phyloP scores from a whole-genome alignment of 30 jellyfish, hydroid and myxozoan genomes.

The Aurelia sp. region DNA sequence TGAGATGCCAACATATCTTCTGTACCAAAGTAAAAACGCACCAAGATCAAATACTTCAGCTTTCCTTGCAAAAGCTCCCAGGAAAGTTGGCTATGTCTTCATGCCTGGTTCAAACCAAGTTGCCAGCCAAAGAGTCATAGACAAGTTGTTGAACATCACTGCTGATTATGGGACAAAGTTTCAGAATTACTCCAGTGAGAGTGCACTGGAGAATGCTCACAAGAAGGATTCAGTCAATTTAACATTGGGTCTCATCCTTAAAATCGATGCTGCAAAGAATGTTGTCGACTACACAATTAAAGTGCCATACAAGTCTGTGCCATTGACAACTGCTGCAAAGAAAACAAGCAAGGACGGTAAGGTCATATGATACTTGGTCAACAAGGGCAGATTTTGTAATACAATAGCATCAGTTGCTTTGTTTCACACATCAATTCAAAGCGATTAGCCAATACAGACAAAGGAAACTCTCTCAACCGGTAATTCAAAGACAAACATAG shows the following conservation, averaged over 20 bases:
- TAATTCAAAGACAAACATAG: no score
- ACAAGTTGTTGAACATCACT: constrained; percentile 18
- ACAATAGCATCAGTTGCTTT: no score
- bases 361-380: not conserved
- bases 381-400: no score
- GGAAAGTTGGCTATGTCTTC: constrained; percentile 46
- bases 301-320: constrained; percentile 61
- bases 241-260: constrained; percentile 57
- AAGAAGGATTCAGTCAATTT: constrained; percentile 27
- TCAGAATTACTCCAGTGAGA: constrained; percentile 25
- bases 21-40: constrained; percentile 13
- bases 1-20: constrained; percentile 17
- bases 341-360: constrained; percentile 17
- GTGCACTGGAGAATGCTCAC: constrained; percentile 63
- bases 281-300: constrained; percentile 49
- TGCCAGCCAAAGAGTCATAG: constrained; percentile 18
- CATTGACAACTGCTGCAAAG: constrained; percentile 33
- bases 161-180: constrained; percentile 9
- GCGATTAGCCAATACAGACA: no score
- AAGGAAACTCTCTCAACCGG: no score
- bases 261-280: constrained; percentile 12
- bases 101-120: constrained; percentile 33
- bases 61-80: constrained; percentile 28
- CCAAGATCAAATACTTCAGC: not conserved
- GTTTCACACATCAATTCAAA: no score